Percentiles rank a stretch among this genome's conserved stretches.
Evolutionary conservation across 2,113 vertebrate genomes (phyloP).

Genomic region (Limanda limanda): DNA sequence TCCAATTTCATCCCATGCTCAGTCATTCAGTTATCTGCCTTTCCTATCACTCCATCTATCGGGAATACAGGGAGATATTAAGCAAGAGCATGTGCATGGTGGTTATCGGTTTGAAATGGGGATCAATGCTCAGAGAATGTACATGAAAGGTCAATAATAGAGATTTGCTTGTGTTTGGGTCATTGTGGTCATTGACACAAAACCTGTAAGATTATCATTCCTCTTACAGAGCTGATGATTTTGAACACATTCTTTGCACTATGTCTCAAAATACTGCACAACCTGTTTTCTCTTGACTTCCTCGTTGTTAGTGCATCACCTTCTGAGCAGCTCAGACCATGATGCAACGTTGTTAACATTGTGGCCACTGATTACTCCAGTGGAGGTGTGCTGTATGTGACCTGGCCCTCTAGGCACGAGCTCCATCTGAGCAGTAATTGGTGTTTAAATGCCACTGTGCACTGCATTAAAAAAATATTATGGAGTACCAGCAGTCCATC

Average conservation of each 20-base stretch:
- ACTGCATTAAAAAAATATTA: slow-evolving; percentile 62
- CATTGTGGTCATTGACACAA: slow-evolving; percentile 17
- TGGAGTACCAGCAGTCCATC: slow-evolving; percentile 55
- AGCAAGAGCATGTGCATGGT: slow-evolving; percentile 80
- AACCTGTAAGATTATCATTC: slow-evolving; percentile 22
- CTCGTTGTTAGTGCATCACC: neutral
- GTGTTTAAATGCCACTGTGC: slow-evolving; percentile 75
- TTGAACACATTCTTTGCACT: neutral
- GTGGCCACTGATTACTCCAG: slow-evolving; percentile 39
- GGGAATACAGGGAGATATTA: slow-evolving; percentile 86
- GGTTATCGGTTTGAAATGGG: slow-evolving; percentile 69
- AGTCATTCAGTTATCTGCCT: slow-evolving; percentile 89
- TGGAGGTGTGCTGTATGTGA: slow-evolving; percentile 21
- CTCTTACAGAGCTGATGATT: slow-evolving; percentile 9
- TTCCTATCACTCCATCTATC: slow-evolving; percentile 62
- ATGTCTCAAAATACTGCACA: neutral
- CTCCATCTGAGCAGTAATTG: slow-evolving; percentile 60
- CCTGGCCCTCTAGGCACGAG: slow-evolving; percentile 35
- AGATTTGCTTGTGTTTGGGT: slow-evolving; percentile 42
- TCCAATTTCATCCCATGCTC: slow-evolving; percentile 81
- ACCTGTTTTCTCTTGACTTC: neutral
- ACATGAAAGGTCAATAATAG: slow-evolving; percentile 14
- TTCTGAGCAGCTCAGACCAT: slow-evolving; percentile 8
- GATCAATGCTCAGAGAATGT: slow-evolving; percentile 55
- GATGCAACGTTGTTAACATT: slow-evolving; percentile 30